A percentile compares a stretch with the other conserved stretches of the same genome.
Evolutionary conservation across 2,888 invertebrate genomes (phyloP).

Genomic region (Lasioglossum malachurum): DNA sequence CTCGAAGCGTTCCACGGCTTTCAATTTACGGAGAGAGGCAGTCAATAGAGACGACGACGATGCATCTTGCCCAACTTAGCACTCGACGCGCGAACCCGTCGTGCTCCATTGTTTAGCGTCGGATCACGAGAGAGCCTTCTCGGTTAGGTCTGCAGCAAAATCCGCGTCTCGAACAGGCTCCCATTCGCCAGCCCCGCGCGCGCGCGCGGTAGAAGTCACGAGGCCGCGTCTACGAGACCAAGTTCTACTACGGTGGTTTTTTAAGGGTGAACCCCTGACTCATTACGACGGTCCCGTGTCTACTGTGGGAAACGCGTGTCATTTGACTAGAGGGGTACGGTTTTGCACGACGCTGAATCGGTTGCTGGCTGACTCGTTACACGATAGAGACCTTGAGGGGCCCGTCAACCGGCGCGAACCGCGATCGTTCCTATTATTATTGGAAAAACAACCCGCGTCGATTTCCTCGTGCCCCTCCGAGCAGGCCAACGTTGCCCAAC

Average conservation of each 20-base stretch:
- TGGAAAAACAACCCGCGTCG: conserved; percentile 7
- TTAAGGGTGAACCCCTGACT: conserved; percentile 48
- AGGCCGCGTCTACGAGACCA: not conserved
- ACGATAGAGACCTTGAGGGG: conserved; percentile 46
- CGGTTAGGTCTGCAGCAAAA: conserved; percentile 1
- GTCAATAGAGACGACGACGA: not conserved
- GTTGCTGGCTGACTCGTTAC: conserved; percentile 27
- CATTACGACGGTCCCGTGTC: conserved; percentile 23
- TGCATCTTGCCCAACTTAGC: not conserved
- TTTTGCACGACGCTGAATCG: conserved; percentile 37
- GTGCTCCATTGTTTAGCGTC: conserved; percentile 5
- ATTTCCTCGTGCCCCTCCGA: not conserved
- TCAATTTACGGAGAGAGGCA: not conserved
- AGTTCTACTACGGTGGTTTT: conserved; percentile 34
- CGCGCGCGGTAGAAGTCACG: conserved; percentile 35
- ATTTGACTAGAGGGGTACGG: conserved; percentile 41
- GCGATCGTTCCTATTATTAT: conserved; percentile 12
- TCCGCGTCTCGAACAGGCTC: conserved; percentile 24
- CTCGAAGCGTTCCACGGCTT: not conserved
- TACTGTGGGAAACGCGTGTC: conserved; percentile 62
- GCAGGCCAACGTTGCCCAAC: not conserved
- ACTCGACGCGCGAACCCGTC: not conserved
- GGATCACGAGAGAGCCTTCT: not conserved
- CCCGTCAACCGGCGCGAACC: not conserved
- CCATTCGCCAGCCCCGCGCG: conserved; percentile 14